These are phyloP conservation scores for Notoglanidium macrostoma DNA, from an alignment of 2,797 vertebrate genomes.

Conservation along the genomic window DNA sequence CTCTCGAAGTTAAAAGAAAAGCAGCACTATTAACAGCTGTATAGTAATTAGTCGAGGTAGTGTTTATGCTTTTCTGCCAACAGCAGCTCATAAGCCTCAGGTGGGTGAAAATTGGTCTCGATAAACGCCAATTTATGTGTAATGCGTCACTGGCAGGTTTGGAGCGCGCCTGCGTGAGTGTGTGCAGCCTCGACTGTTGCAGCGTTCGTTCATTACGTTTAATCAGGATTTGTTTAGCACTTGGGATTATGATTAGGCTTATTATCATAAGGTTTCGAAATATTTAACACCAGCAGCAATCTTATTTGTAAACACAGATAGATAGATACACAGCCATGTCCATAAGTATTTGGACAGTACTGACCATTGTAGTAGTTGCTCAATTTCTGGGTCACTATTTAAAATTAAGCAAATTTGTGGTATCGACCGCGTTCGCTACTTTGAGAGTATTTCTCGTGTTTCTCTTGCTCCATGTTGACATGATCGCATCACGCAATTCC, in stretches of 20 bases:
- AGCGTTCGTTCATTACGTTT: neutral
- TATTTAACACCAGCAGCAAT: neutral
- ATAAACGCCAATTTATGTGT: neutral
- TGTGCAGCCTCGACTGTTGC: neutral
- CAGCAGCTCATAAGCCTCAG: conserved; percentile 8
- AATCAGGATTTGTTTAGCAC: neutral
- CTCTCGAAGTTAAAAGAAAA: neutral
- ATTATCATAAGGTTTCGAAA: neutral
- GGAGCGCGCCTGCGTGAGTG: neutral
- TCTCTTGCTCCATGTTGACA: no score
- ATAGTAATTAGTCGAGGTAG: conserved; percentile 1
- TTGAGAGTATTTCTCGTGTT: no score
- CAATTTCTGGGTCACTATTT: no score
- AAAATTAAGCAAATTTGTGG: no score
- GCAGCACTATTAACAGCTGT: neutral
- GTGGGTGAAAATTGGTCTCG: neutral
- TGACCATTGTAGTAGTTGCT: no score
- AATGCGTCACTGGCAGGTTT: neutral
- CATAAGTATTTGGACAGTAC: no score
- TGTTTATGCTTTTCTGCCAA: neutral
- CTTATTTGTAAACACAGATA: neutral
- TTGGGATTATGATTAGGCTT: neutral
- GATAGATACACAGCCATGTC: no score
- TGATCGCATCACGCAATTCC: no score
- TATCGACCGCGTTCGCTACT: no score